Percentiles rank a stretch among this genome's conserved stretches.
phyloP scores from a whole-genome alignment of 1,140 invertebrate genomes.

The Amyelois transitella region DNA sequence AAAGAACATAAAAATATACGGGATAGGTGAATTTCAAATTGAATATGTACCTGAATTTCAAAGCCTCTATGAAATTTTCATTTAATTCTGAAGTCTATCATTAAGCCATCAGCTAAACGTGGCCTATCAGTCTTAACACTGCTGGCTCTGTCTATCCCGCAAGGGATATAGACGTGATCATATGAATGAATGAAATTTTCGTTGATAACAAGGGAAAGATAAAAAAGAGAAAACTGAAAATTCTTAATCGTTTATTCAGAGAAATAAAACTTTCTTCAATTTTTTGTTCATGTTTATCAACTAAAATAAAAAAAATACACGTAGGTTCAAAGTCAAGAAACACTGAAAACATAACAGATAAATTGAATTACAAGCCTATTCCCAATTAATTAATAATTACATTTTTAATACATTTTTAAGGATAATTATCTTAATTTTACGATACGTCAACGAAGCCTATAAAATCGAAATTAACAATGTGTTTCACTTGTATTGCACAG shows the following conservation, averaged over 20 bases:
- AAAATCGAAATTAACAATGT: conserved; percentile 48
- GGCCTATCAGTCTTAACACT: too few relatives aligned
- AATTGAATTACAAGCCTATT: conserved; percentile 58
- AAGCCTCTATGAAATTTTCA: too few relatives aligned
- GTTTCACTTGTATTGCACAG: conserved; percentile 65
- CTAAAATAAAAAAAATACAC: conserved; percentile 41
- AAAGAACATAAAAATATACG: too few relatives aligned
- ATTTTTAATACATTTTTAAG: conserved; percentile 65
- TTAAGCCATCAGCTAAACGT: too few relatives aligned
- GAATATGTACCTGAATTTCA: too few relatives aligned
- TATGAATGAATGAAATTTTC: too few relatives aligned
- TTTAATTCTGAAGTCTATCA: not conserved
- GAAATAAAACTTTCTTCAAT: conserved; percentile 50
- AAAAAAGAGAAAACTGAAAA: conserved; percentile 29
- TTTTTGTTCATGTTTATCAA: conserved; percentile 35
- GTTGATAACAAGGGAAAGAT: not conserved
- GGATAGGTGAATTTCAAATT: too few relatives aligned
- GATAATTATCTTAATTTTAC: conserved; percentile 50
- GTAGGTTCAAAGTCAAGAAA: conserved; percentile 19
- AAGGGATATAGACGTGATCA: too few relatives aligned
- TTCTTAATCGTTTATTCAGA: conserved; percentile 66
- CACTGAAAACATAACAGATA: conserved; percentile 56
- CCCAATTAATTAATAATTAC: conserved; percentile 61
- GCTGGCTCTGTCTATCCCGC: too few relatives aligned
- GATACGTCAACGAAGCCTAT: conserved; percentile 61